Evolutionary conservation across 2,888 invertebrate genomes (phyloP).

Genomic region (Bruchidius siliquastri): DNA sequence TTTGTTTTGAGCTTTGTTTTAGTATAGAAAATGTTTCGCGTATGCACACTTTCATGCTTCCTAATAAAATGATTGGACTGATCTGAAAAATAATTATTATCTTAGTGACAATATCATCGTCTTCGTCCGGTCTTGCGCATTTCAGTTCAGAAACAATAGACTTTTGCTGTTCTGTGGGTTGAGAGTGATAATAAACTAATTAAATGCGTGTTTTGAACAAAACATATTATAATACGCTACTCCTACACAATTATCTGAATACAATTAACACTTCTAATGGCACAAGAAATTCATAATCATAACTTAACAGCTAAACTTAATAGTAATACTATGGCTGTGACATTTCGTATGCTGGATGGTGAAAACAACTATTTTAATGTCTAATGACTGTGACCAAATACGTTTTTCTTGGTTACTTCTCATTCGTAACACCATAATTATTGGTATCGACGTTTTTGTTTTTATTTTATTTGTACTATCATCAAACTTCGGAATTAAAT

Average conservation of each 20-base stretch:
- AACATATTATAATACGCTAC: background rate
- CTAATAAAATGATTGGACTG: background rate
- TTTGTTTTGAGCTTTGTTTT: too few species aligned
- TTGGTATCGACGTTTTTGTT: too few species aligned
- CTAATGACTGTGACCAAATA: too few species aligned
- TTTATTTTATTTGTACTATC: too few species aligned
- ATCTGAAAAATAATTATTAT: background rate
- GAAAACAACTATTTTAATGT: too few species aligned
- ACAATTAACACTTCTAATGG: background rate
- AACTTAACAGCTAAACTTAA: background rate
- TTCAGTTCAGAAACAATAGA: background rate
- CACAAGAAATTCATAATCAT: background rate
- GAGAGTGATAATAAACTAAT: background rate
- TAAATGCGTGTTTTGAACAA: background rate
- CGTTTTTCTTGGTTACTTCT: too few species aligned
- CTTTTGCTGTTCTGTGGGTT: background rate
- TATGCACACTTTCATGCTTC: too few species aligned
- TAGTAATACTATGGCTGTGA: background rate
- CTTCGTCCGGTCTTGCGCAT: background rate
- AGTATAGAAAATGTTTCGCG: too few species aligned
- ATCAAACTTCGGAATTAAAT: too few species aligned
- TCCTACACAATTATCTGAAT: background rate
- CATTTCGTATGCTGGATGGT: background rate
- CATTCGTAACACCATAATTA: too few species aligned
- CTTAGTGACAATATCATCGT: background rate